Base-by-base conservation (phyloP, 30 jellyfish, hydroid and myxozoan species). In the Cassiopea andromeda region DNA sequence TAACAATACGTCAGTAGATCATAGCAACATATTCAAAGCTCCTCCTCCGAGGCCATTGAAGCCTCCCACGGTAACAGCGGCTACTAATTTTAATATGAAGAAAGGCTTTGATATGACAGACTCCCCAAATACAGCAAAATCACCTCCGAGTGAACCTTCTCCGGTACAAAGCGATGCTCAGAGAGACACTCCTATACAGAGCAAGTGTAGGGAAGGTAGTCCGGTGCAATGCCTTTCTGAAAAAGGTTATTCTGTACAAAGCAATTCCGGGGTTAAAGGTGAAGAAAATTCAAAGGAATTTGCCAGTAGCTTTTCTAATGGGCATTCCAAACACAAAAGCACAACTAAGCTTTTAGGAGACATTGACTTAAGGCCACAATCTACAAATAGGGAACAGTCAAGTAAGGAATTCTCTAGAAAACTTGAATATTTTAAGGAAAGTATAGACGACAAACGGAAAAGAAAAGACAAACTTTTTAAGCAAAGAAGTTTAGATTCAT, bases 21-120 rank as follows among this genome's bases (percentile, higher is more conserved):
- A 70, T 18, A 27, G 3, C 1, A 83, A 67, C 57, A 14, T 73
- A 48, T 9, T 45, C 48, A 64, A 48, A 19, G 74, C 84, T 10
- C 85, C 91, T n/a, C 91, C 91, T 18, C 91, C 91, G 14, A 83
- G 91, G 75, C 91, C 91, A 7, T 60, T 15, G 27, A 83, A 83
- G 58, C 91, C 91, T 8, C 91, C 91, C 4, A 17, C 75, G 50
- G 7, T 43, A 17, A 70, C 7, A 70, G n/a, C 6, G 54, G 57
- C 57, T 15, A 1, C 50, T 2, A 43, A 70, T 16, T 2, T 70
- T 17, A 15, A 43, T 4, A 70, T 1, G 15, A 70, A 27, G 19
- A 2, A 70, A 49, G 2, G 50, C 27, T 6, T 19, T 70, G 79
- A 70, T 43, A 27, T 70, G 48, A 6, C 27, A n/a, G n/a, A n/a